phyloP scores from a whole-genome alignment of 1,140 invertebrate genomes.

The Luehdorfia chinensis region DNA sequence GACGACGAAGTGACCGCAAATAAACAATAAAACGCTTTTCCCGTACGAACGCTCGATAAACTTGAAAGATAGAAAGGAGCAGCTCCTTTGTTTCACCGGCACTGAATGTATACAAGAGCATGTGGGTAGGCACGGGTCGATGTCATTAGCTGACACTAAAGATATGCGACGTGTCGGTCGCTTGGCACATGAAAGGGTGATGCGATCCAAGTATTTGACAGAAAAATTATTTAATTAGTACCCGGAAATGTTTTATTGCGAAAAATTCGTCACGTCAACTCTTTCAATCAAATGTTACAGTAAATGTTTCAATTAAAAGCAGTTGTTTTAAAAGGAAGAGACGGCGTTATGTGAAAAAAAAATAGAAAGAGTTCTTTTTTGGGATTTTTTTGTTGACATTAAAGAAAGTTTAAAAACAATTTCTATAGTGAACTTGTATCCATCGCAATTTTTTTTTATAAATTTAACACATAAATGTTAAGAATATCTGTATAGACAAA shows the following conservation, averaged over 20 bases:
- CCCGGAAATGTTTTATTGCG: slow-evolving; percentile 7
- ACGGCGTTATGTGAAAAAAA: no score
- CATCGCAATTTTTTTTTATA: no score
- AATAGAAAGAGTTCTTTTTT: no score
- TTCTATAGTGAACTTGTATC: no score
- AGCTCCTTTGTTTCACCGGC: slow-evolving; percentile 28
- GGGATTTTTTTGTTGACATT: no score
- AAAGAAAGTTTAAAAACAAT: no score
- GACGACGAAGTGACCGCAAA: slow-evolving; percentile 9
- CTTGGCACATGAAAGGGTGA: slow-evolving; percentile 42
- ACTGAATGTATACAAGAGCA: slow-evolving; percentile 33
- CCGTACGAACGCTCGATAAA: slow-evolving; percentile 1
- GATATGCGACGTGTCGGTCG: slow-evolving; percentile 47
- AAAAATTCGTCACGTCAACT: not conserved
- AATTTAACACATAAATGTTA: no score
- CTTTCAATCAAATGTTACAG: no score
- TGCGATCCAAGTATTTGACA: slow-evolving; percentile 50
- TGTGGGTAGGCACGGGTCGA: slow-evolving; percentile 58
- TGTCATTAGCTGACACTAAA: slow-evolving; percentile 65
- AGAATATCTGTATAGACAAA: no score
- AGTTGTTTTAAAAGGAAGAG: no score
- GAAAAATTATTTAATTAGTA: slow-evolving; percentile 36
- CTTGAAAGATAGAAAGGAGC: slow-evolving; percentile 7
- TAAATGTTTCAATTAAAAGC: no score
- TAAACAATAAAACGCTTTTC: slow-evolving; percentile 9